phyloP scores from a whole-genome alignment of 2,797 vertebrate genomes.

The Decapterus maruadsi region DNA sequence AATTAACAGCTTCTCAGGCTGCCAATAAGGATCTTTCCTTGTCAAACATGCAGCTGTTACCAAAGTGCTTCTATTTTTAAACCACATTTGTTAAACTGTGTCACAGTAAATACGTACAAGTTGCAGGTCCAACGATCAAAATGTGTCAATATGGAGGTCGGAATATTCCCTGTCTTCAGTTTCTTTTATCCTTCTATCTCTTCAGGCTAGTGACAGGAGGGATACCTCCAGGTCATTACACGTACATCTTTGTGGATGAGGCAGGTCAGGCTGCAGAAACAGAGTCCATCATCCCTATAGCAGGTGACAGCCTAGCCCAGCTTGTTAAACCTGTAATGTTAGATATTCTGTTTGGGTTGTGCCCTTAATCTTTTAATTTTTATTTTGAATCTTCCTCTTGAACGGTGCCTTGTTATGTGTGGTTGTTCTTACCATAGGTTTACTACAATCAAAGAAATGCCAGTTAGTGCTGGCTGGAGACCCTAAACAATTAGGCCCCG shows the following conservation, averaged over 20 bases:
- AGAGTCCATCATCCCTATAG: constrained; percentile 82
- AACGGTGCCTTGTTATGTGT: not conserved
- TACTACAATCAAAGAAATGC: constrained; percentile 68
- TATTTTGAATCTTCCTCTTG: not conserved
- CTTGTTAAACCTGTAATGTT: not conserved
- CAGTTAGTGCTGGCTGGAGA: constrained; percentile 90
- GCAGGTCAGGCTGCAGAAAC: constrained; percentile 87
- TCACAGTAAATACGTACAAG: not conserved
- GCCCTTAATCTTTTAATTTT: not conserved
- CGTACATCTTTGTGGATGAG: constrained; percentile 90
- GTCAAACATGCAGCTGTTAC: too few relatives aligned
- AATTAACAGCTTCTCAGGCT: not conserved
- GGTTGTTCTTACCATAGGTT: constrained; percentile 51
- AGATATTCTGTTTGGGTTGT: not conserved
- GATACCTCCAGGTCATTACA: constrained; percentile 82
- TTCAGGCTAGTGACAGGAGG: constrained; percentile 83
- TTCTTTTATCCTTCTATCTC: not conserved
- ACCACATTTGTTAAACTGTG: not conserved
- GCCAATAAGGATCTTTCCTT: not conserved
- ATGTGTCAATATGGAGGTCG: not conserved
- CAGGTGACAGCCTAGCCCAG: constrained; percentile 78
- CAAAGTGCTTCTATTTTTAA: not conserved
- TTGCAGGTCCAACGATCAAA: not conserved
- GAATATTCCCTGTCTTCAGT: too few relatives aligned
- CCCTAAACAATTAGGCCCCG: constrained; percentile 90